These are phyloP conservation scores for Sternarchorhynchus goeldii DNA, from an alignment of 2,797 vertebrate species.

Conservation along the genomic window DNA sequence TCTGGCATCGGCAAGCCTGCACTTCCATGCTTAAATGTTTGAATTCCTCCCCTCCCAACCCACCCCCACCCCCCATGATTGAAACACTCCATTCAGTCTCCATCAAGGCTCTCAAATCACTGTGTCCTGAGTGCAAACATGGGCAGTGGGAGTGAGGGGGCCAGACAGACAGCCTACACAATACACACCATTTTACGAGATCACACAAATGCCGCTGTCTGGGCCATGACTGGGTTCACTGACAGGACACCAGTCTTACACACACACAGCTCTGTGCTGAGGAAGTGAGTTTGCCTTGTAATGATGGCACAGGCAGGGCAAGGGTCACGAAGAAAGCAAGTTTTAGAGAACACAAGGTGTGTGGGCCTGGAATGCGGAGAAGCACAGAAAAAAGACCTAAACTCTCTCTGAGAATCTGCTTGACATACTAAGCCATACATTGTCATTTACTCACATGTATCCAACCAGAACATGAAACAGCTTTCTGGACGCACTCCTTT, in stretches of 20 bases:
- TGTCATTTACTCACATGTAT: constrained; percentile 3
- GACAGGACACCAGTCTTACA: constrained; percentile 42
- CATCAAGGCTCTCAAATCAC: constrained; percentile 48
- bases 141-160: constrained; percentile 1
- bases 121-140: constrained; percentile 42
- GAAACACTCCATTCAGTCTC: constrained; percentile 44
- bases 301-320: constrained; percentile 21
- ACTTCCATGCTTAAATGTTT: constrained; percentile 45
- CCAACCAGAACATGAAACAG: no score
- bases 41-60: constrained; percentile 4
- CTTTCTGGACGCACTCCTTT: no score
- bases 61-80: constrained; percentile 33
- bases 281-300: constrained; percentile 25
- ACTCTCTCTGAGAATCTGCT: background rate
- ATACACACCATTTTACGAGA: constrained; percentile 44
- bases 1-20: constrained; percentile 18
- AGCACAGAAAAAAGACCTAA: background rate
- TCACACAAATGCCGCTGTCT: constrained; percentile 46
- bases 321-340: background rate
- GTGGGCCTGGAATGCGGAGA: background rate
- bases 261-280: background rate
- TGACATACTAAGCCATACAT: background rate
- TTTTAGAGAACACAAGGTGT: background rate
- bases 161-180: constrained; percentile 46
- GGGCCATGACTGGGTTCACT: constrained; percentile 44